Evolutionary conservation across 1,140 invertebrate genomes (phyloP), one percentile per base, ranked within the genome.

Genomic region (Macrotrachela quadricornifera): DNA sequence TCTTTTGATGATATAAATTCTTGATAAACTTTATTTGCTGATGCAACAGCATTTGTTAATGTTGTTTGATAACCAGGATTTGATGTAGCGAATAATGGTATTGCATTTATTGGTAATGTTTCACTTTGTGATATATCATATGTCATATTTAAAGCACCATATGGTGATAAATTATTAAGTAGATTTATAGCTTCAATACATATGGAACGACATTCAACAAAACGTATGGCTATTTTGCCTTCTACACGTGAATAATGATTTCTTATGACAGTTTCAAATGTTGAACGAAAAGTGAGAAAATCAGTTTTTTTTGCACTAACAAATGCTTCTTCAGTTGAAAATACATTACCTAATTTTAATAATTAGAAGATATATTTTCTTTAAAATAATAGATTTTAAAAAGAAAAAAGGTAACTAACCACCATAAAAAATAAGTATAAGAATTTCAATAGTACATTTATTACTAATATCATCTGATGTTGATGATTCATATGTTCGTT

Each of bases 191-290:
- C 79, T 66, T 92, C 86, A n/a, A 82, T 80, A 65, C 86, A 92
- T 58, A 95, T 79, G 44, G 84, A 80, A 56, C 88, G 87, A 72
- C 88, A 95, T 21, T 85, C 77, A 16, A 97, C 85, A 59, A 92
- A 77, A 69, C 82, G 82, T 58, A 97, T 80, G 50, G 80, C 78
- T 54, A 97, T 78, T 63, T 85, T 85, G 6, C 83, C 85, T 36
- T 85, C 76, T 62, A 95, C 77, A 46, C 79, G 80, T 10, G 86
- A 82, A 74, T 97, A 97, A 72, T 96, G 88, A 64, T 87, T 82
- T 45, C 82, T 76, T 76, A 94, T 85, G 4, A 97, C 84, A 44
- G 79, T 80, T 68, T 97, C 88, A 65, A 97, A 86, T 14, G 87
- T 86, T 48, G 84, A 82, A 59, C 81, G 78, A 61, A 97, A 87